Percentiles rank a stretch among this genome's conserved stretches.
Conservation (phyloP, 2,113 vertebrate genomes). For the Phodopus roborovskii region DNA sequence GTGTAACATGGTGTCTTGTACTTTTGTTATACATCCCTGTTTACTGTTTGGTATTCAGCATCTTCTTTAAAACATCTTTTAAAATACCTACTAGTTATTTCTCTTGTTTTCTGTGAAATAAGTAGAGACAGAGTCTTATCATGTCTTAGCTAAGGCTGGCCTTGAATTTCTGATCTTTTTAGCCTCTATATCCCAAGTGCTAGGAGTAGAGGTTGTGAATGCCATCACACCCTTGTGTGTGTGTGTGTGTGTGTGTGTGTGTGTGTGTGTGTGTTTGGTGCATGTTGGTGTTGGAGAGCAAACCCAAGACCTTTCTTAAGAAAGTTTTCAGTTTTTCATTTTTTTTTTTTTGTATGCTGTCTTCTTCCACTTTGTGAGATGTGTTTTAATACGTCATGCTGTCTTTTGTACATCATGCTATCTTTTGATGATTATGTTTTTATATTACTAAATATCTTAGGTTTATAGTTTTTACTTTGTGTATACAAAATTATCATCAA, state of each 20-base stretch:
- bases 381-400: conserved; percentile 30
- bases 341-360: not conserved
- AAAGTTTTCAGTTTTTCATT: not conserved
- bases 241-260: accelerated
- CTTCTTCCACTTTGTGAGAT: conserved; percentile 24
- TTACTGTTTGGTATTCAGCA: not conserved
- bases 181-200: not conserved
- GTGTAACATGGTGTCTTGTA: not conserved
- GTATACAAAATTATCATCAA: conserved; percentile 37
- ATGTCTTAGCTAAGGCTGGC: not conserved
- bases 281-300: not conserved
- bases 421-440: conserved; percentile 26
- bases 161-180: not conserved
- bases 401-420: not conserved
- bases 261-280: no score
- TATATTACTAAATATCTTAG: not conserved
- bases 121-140: not conserved
- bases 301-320: not conserved
- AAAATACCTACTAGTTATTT: conserved; percentile 37
- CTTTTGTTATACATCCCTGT: not conserved
- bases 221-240: not conserved
- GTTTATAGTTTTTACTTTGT: conserved; percentile 18
- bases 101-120: conserved; percentile 37
- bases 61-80: not conserved
- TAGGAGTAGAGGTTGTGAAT: not conserved